A percentile compares a stretch with the other conserved stretches of the same genome.
Conservation (phyloP, 2,113 vertebrate genomes). For the Turdus rufiventris region DNA sequence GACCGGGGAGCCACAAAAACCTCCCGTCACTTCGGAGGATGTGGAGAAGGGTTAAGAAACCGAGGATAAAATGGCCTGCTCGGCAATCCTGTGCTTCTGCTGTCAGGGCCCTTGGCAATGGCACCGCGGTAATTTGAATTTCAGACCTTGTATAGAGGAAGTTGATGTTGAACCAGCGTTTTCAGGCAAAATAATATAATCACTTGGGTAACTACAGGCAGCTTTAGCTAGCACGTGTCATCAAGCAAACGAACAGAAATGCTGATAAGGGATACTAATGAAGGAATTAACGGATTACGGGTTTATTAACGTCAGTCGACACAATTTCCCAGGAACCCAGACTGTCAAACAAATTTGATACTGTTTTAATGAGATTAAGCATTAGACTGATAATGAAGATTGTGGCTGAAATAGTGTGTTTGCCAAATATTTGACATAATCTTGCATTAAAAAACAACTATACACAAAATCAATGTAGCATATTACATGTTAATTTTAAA, state of each 20-base stretch:
- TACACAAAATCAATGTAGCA: neutral
- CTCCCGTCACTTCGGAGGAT: accelerated
- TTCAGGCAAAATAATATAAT: neutral
- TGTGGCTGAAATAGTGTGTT: neutral
- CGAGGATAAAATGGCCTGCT: neutral
- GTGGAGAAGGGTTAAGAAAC: neutral
- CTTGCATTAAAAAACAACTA: neutral
- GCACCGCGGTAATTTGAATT: no score
- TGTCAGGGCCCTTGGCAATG: neutral
- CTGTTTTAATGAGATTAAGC: constrained; percentile 29
- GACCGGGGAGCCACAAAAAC: no score
- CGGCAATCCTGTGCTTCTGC: neutral
- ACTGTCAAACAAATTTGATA: neutral
- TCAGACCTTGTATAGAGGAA: accelerated
- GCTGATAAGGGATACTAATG: neutral
- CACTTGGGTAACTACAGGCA: neutral
- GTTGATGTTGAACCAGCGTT: neutral
- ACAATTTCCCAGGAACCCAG: neutral
- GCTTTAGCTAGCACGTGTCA: neutral
- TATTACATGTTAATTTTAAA: neutral
- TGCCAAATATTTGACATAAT: neutral
- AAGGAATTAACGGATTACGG: neutral
- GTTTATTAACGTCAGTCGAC: neutral
- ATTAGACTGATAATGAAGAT: neutral
- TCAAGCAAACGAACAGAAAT: neutral